phyloP scores from a whole-genome alignment of 37 sponge, comb jelly and placozoan species.

The Lycopodina hypogea region DNA sequence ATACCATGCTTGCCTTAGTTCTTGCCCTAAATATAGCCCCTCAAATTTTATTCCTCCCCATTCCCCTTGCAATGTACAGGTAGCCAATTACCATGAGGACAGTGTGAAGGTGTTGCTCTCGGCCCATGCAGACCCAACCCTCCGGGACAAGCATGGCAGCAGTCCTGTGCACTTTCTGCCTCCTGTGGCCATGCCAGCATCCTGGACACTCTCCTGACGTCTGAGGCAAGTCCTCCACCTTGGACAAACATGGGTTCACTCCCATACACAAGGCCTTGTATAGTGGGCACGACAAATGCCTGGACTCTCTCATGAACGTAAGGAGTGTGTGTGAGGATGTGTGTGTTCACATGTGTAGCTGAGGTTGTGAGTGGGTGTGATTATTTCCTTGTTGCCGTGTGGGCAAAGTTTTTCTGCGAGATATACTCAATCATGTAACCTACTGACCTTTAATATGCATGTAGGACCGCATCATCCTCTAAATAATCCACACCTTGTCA shows the following conservation, averaged over 20 bases:
- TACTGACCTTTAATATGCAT: too few relatives aligned
- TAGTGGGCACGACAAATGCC: conserved; percentile 83
- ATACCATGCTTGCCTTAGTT: not conserved
- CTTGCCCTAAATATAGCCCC: not conserved
- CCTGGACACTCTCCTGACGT: conserved; percentile 43
- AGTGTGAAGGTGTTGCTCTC: conserved; percentile 66
- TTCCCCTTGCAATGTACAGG: conserved; percentile 23
- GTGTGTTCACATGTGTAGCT: not conserved
- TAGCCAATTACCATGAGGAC: conserved; percentile 77
- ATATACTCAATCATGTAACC: too few relatives aligned
- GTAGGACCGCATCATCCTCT: too few relatives aligned
- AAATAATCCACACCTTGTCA: too few relatives aligned
- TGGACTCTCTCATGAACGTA: conserved; percentile 66
- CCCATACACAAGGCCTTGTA: conserved; percentile 86
- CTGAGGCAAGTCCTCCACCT: conserved; percentile 45
- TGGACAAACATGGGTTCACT: conserved; percentile 82
- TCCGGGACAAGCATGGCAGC: conserved; percentile 66
- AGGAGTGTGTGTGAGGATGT: not conserved
- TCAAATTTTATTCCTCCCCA: not conserved
- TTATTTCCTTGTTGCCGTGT: too few relatives aligned
- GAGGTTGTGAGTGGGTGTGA: too few relatives aligned
- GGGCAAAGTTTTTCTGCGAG: too few relatives aligned
- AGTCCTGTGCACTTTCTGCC: conserved; percentile 86
- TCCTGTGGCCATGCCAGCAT: conserved; percentile 73
- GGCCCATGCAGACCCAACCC: conserved; percentile 70